Base-by-base conservation (phyloP, 2,888 invertebrate genomes). In the Opisthograptis luteolata region DNA sequence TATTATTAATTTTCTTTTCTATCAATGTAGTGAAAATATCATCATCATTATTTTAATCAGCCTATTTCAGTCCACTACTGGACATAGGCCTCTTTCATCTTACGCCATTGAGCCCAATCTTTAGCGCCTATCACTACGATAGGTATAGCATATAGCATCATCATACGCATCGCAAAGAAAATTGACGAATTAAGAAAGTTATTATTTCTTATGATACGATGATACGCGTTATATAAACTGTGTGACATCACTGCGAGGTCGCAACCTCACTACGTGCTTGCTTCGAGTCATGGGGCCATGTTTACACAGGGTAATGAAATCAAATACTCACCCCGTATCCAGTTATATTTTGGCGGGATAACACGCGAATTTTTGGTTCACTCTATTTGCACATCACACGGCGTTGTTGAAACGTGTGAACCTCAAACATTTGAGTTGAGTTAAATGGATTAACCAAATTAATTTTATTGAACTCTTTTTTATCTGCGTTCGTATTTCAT, bases 251-350 rank as follows among this genome's bases (percentile, higher is more conserved):
- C 20, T 32, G 15, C 36, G 17, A 48, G 36, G 42, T 24, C 35
- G 10, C 28, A 10, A 25, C 40, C 36, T 28, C 22, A 30, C 22
- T 39, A 45, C 49, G 24, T 58, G 55, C 60, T 51, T 49, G 43
- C 54, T 32, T 19, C 25, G 51, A 52, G 49, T 52, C 54, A 67
- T 52, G 58, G 45, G 41, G 39, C 34, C 51, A 55, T 73, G 73
- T 76, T 74, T 66, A 64, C 61, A 64, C 65, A 67, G 61, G 52
- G 68, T 73, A 76, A 76, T 75, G 73, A 75, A 76, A 73, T 70
- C 73, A 73, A 76, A 76, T 73, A 72, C 64, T 56, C 45, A 44
- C 52, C 19, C 51, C 40, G 41, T 43, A 52, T 37, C 27, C 49
- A 48, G 47, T 40, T 51, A 43, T 47, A 45, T 53, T 56, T 49